Evolutionary conservation across 2,797 vertebrate species (phyloP).

Genomic region (Cetoscarus ocellatus): DNA sequence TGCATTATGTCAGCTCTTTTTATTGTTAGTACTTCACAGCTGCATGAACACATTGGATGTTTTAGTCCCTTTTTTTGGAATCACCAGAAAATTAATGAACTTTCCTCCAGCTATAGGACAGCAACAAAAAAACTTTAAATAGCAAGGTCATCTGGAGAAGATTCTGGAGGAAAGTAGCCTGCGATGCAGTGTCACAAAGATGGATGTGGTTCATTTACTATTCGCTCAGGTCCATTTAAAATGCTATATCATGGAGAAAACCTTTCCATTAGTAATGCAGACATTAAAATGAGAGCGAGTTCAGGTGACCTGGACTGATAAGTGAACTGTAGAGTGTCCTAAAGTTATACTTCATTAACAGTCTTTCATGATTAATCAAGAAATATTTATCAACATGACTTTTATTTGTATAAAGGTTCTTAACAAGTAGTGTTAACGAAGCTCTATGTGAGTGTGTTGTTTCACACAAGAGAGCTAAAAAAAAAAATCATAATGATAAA

Average conservation of each 20-base stretch:
- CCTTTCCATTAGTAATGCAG: slow-evolving; percentile 77
- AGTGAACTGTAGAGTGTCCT: slow-evolving; percentile 58
- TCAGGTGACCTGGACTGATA: slow-evolving; percentile 63
- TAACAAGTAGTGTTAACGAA: not conserved
- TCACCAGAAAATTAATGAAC: slow-evolving; percentile 60
- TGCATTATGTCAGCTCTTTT: no score
- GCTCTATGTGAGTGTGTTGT: not conserved
- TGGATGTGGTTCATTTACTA: slow-evolving; percentile 84
- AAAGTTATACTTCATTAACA: slow-evolving; percentile 42
- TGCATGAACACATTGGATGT: not conserved
- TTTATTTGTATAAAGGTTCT: not conserved
- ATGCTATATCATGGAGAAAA: slow-evolving; percentile 78
- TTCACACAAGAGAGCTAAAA: slow-evolving; percentile 11
- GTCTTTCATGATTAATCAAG: slow-evolving; percentile 26
- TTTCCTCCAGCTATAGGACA: slow-evolving; percentile 46
- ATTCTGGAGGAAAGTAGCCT: slow-evolving; percentile 75
- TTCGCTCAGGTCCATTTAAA: slow-evolving; percentile 83
- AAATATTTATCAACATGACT: slow-evolving; percentile 18
- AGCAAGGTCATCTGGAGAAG: slow-evolving; percentile 81
- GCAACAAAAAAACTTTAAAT: slow-evolving; percentile 76
- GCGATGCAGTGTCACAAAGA: slow-evolving; percentile 80
- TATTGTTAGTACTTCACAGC: no score
- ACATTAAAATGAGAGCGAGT: slow-evolving; percentile 76
- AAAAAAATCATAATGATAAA: not conserved
- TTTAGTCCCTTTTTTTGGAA: slow-evolving; percentile 17